Conservation (phyloP, 2,113 vertebrate genomes). For the Caretta caretta region DNA sequence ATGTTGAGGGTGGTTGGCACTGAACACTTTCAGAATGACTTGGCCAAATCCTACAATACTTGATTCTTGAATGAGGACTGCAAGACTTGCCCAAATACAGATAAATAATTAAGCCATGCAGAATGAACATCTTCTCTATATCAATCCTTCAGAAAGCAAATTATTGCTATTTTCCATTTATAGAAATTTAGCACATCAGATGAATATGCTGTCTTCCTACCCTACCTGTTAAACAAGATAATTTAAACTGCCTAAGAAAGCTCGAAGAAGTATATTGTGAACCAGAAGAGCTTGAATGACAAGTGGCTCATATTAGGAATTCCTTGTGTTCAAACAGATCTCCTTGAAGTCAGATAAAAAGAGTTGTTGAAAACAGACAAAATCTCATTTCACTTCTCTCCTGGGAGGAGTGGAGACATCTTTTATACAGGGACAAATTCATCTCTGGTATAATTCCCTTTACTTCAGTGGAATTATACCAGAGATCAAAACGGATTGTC, state of each 20-base stretch:
- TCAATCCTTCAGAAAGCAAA: neutral
- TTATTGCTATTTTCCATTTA: neutral
- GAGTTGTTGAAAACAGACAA: slow-evolving; percentile 63
- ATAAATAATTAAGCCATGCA: neutral
- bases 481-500: slow-evolving; percentile 66
- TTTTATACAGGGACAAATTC: slow-evolving; percentile 51
- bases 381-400: slow-evolving; percentile 43
- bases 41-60: neutral
- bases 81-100: neutral
- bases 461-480: neutral
- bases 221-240: neutral
- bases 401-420: slow-evolving; percentile 35
- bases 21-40: neutral
- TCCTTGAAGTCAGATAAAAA: slow-evolving; percentile 68
- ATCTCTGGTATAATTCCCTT: slow-evolving; percentile 23
- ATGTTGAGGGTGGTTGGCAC: neutral
- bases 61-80: neutral
- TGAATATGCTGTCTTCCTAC: neutral
- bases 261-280: neutral
- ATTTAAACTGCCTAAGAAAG: neutral
- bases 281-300: slow-evolving; percentile 54
- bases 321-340: slow-evolving; percentile 66
- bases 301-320: slow-evolving; percentile 65
- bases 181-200: accelerated
- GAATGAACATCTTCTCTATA: neutral